Evolutionary conservation across 2,797 vertebrate species (phyloP), one percentile per base, ranked within the genome.

Genomic region (Coendou prehensilis): DNA sequence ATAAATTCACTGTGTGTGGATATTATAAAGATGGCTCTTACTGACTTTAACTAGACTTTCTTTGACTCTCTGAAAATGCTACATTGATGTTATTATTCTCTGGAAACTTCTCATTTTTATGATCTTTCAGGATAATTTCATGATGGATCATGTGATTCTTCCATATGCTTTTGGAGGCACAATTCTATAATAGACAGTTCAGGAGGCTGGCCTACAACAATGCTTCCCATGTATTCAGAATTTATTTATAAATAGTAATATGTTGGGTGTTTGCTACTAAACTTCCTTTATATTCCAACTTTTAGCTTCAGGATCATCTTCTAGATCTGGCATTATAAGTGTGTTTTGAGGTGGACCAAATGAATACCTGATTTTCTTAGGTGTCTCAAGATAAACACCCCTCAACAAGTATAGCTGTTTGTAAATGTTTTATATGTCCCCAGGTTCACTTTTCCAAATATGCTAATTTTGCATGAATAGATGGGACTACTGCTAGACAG

Each of bases 221-320:
- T 26, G 37, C 84, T 94, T 93, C 23, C 47, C 71, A 61, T 83
- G 54, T 88, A 33, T 52, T 79, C 37, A 83, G 64, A 89, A 57
- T 92, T 92, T 91, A 84, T 67, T 93, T 96, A 45, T 54, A 89
- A 91, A 75, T 90, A 84, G 45, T 61, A 87, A 90, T 79, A 64
- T 6, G 57, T 61, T 75, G 9, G 30, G 10, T 69, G 87, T 96
- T 59, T 92, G 63, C 15, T 86, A 87, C 30, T 79, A 63, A 20
- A 61, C 64, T 87, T 80, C 20, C 89, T 83, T 96, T 52, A 73
- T 91, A 67, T 75, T 86, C 57, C 37, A 56, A 81, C 33, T 67
- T 57, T 61, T 89, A 79, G 69, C 89, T 69, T 95, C 47, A 87
- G 67, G 87, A 96, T 76, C 20, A n/a, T 80, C 63, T 92, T 61